A percentile compares a stretch with the other conserved stretches of the same genome.
Conservation (phyloP, 1,140 invertebrate species). For the Gryon sp. region DNA sequence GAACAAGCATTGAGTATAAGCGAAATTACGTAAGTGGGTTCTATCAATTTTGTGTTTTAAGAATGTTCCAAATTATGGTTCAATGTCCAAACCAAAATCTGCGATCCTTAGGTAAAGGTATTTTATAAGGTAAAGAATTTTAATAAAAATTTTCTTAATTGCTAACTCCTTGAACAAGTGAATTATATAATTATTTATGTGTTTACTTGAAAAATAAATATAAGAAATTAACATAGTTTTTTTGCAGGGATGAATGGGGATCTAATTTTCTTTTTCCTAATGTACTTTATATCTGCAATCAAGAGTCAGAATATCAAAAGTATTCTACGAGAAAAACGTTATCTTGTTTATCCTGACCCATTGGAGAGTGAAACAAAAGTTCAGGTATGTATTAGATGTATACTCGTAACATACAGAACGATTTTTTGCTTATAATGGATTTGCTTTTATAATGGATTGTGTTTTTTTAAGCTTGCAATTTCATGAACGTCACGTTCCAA, state of each 20-base stretch:
- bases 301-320: slow-evolving; percentile 31
- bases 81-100: too few relatives aligned
- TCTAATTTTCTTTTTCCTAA: neutral
- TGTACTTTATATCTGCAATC: slow-evolving; percentile 6
- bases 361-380: slow-evolving; percentile 71
- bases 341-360: slow-evolving; percentile 70
- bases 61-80: slow-evolving; percentile 9
- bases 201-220: slow-evolving; percentile 4
- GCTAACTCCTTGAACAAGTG: too few relatives aligned
- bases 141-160: too few relatives aligned
- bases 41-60: neutral
- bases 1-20: slow-evolving; percentile 62
- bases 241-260: slow-evolving; percentile 28
- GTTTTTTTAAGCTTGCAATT: slow-evolving; percentile 23
- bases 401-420: too few relatives aligned
- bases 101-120: too few relatives aligned
- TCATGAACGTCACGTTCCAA: slow-evolving; percentile 32
- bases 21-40: slow-evolving; percentile 22
- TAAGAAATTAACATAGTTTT: too few relatives aligned
- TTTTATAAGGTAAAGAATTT: too few relatives aligned
- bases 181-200: too few relatives aligned
- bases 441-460: slow-evolving; percentile 21
- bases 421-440: too few relatives aligned
- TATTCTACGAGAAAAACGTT: slow-evolving; percentile 58
- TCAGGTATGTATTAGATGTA: slow-evolving; percentile 70